Base-by-base conservation (phyloP, 2,797 vertebrate genomes). In the Eulemur coronatus region DNA sequence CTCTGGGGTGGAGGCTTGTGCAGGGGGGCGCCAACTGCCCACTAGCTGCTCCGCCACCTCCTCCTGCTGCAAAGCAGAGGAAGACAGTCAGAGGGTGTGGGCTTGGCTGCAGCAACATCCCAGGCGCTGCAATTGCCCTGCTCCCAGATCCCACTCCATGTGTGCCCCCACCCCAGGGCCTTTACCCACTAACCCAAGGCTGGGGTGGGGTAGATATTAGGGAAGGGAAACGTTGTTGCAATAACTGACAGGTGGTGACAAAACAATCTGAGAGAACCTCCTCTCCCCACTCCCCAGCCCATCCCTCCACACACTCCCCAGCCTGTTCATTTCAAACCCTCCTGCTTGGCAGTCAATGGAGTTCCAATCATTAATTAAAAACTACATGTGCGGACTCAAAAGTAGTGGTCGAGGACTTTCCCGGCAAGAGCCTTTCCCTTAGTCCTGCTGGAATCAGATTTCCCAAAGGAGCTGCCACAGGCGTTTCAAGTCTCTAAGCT, bases 1-100 rank as follows among this genome's bases (percentile, higher is more conserved):
- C 98, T 57, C 85, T 38, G 84, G 69, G 91, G 88, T 22, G 0
- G 52, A 92, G 70, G 85, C 91, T 50, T 57, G 93, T 24, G 78
- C 87, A n/a, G 65, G 55, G 87, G 75, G 5, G 33, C 38, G 43
- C 97, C 95, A 59, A 92, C 96, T 95, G 97, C 95, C 97, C 95
- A 80, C 96, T 50, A 50, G 98, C 98, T 92, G 78, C 98, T 98
- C 98, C 97, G 85, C 97, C 84, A 91, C 98, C 97, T 95, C 98
- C 90, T 98, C 98, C 98, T 98, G 98, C 92, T 94, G 93, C 4
- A 81, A 98, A 98, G 98, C 78, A 85, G 91, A 98, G 91, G 94
- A 97, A 98, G 38, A 98, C 10, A 43, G 50, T 99, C 96, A 98
- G 91, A 96, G 69, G 93, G 59, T 18, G 61, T 15, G 11, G 35